Evolutionary conservation across 2,888 invertebrate species (phyloP), one percentile per base, ranked within the genome.

Genomic region (Pyrrhosoma nymphula): DNA sequence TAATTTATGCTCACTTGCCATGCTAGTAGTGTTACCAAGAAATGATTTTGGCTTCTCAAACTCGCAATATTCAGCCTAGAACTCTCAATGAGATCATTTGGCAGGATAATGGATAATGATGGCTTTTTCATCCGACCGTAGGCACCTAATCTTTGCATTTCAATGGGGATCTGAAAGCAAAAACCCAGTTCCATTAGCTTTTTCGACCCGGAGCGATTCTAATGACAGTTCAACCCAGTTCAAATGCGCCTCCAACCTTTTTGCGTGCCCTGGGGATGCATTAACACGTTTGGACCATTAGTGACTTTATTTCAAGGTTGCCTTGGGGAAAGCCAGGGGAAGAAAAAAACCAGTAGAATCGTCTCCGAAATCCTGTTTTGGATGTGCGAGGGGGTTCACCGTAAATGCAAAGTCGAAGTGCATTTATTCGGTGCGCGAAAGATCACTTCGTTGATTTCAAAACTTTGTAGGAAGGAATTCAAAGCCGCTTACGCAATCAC

Each of bases 201-300:
- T 35, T 30, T 35, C 4, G 35, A 1, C 18, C 69, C 26, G 69
- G 12, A 35, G 35, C 35, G 82, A 26, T 26, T 82, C 82, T 82
- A 82, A 82, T 82, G 82, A 35, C 82, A 35, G 82, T 69, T 26
- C n/a, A n/a, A n/a, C n/a, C n/a, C n/a, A n/a, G n/a, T n/a, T n/a
- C n/a, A n/a, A n/a, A n/a, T n/a, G 23, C 35, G 35, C 26, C 35
- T 30, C 82, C 82, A 8, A 82, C 82, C 30, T 82, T 82, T 82
- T 82, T 82, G 82, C 16, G 8, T 16, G 12, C 30, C 82, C 82
- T 35, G 35, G 30, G 82, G 82, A 35, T 35, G 18, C 82, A 35
- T 82, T 82, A 82, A 18, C 82, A 26, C 82, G 18, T 82, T 82
- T 12, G 82, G 82, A 82, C 16, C 82, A 35, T 82, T 82, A 3